Base-by-base conservation (phyloP, 1,140 invertebrate genomes). In the Venturia canescens region DNA sequence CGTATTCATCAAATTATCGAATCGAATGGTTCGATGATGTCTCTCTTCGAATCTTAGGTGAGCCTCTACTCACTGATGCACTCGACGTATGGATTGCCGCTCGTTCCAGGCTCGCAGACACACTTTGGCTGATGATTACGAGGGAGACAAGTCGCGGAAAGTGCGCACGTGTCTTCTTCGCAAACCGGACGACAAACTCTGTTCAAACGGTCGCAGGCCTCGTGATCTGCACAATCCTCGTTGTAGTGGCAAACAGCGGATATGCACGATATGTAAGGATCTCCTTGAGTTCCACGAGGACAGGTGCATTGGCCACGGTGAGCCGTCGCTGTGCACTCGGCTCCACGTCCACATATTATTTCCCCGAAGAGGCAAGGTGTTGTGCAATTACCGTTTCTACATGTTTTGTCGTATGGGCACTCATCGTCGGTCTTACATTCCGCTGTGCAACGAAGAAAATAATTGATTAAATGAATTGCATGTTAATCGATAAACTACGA, bases 371-470 rank as follows among this genome's bases (percentile, higher is more conserved):
- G 84, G 85, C 97, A 98, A 1, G 97, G 97, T 88, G 96, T 95
- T 9, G 96, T 90, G 84, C 97, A 98, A 83, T 96, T 96, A 81
- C 94, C 93, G 81, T 95, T 95, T 31, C 95, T 93, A 84, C 97
- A 98, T 27, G 94, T 94, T 87, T 97, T 97, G 86, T 98, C 96
- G 85, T 95, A 96, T 0, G 97, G 96, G 93, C 97, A 98, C 69
- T 98, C 96, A 18, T 94, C 92, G 87, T 98, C 96, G 5, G 92
- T 90, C 84, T 94, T 95, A 91, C 97, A 98, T 92, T 97, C 96
- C 27, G 96, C 97, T 97, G 87, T 60, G 93, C 94, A 44, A 72
- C 15, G 44, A 80, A 48, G 23, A 15, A 75, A 27, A 76, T 50
- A 27, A 76, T 50, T 50, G 11, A 50, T 4, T 67, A 18, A 71